These are phyloP conservation scores for Austrolebias charrua DNA, from an alignment of 2,797 vertebrate species.

Conservation along the genomic window DNA sequence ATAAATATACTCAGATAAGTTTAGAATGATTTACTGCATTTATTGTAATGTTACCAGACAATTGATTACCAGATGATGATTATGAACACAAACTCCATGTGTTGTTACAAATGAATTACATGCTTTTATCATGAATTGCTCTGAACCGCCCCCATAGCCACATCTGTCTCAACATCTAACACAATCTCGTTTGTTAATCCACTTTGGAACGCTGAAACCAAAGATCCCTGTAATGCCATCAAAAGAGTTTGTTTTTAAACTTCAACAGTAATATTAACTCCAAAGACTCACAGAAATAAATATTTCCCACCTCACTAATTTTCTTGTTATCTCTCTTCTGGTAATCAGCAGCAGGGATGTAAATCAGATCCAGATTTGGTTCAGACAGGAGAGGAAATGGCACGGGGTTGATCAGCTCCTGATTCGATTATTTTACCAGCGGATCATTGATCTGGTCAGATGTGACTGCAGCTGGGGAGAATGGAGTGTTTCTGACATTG, in stretches of 20 bases:
- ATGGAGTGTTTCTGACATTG: not conserved
- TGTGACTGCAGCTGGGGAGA: conserved; percentile 14
- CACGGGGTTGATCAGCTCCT: conserved; percentile 41
- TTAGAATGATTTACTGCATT: too few relatives aligned
- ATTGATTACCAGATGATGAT: conserved; percentile 2
- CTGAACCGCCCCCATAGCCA: not conserved
- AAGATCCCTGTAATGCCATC: not conserved
- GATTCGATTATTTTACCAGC: conserved; percentile 49
- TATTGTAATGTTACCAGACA: too few relatives aligned
- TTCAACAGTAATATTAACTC: too few relatives aligned
- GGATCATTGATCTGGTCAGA: conserved; percentile 30
- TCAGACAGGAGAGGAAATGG: conserved; percentile 59
- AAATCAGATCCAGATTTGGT: conserved; percentile 45
- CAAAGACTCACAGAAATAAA: too few relatives aligned
- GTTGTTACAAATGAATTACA: not conserved
- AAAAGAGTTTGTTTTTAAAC: not conserved
- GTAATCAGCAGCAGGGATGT: conserved; percentile 32
- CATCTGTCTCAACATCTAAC: conserved; percentile 6
- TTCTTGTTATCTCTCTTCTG: conserved; percentile 13
- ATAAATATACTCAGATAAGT: not conserved
- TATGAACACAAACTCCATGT: not conserved
- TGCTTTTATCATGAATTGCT: conserved; percentile 10
- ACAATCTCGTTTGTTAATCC: conserved; percentile 21
- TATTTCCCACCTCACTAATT: conserved; percentile 1
- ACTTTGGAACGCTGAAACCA: conserved; percentile 8